Evolutionary conservation across 1,140 invertebrate genomes (phyloP), one percentile per base, ranked within the genome.

Genomic region (Cydia splendana): DNA sequence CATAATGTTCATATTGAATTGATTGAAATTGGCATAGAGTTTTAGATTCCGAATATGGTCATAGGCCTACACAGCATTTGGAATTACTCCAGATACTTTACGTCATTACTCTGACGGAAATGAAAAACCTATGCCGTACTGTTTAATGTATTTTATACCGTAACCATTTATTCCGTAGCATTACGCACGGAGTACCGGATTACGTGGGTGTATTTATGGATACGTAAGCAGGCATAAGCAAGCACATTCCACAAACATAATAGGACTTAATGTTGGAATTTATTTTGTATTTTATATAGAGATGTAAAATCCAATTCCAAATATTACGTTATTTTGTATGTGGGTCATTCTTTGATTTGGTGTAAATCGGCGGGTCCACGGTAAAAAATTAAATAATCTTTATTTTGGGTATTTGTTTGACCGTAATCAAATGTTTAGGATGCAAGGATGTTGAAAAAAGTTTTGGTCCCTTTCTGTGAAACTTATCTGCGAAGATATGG

Each of bases 81-180:
- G 67, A 15, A 71, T 71, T 42, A 42, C 67, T 34, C 57, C 57
- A 38, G 67, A 71, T 71, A 71, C 67, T 53, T 48, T 15, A 12
- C 67, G 42, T 71, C 67, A 45, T 71, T 71, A 71, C 67, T 45
- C 15, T 18, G 67, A 42, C 34, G 67, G 67, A 71, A 38, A 71
- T 71, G 45, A 71, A 71, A 71, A 71, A 71, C 67, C 67, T 71
- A 71, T 18, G 30, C 67, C 30, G 65, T 34, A 15, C 65, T n/a
- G 67, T 6, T 15, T 71, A 71, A 71, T 71, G 67, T 71, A 30
- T 71, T 71, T 71, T 71, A 62, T 62, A 62, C 10, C 30, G 67
- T 24, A 20, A 38, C 34, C 67, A 42, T 71, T 71, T 71, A 71
- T 71, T 71, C 67, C 67, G 67, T 38, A 13, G 67, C 67, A 71